phyloP scores from a whole-genome alignment of 2,113 vertebrate species.

The Ginglymostoma cirratum region DNA sequence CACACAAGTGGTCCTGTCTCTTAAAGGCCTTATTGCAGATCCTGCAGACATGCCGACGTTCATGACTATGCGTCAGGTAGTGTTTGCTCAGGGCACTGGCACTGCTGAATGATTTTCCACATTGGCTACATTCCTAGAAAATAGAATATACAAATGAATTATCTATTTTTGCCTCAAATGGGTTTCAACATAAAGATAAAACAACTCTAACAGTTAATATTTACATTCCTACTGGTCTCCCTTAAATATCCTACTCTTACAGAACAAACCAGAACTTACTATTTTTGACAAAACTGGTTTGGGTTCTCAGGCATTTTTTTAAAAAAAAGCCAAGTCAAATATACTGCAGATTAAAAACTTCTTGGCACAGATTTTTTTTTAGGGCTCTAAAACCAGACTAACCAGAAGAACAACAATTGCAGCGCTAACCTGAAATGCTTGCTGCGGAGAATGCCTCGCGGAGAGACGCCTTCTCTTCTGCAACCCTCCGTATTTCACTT shows the following conservation, averaged over 20 bases:
- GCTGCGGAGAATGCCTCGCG: slow-evolving; percentile 17
- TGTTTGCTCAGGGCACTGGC: slow-evolving; percentile 59
- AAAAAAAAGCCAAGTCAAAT: background rate
- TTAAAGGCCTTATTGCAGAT: slow-evolving; percentile 62
- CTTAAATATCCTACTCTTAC: background rate
- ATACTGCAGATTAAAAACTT: background rate
- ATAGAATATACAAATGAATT: background rate
- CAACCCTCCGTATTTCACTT: slow-evolving; percentile 2
- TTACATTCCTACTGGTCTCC: background rate
- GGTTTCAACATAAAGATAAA: background rate
- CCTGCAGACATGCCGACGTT: slow-evolving; percentile 54
- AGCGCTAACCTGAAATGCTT: slow-evolving; percentile 13
- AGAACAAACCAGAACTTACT: background rate
- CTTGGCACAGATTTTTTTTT: too few species aligned
- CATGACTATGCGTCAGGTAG: slow-evolving; percentile 57
- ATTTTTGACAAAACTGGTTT: background rate
- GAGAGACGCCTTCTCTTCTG: slow-evolving; percentile 33
- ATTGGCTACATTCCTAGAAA: slow-evolving; percentile 51
- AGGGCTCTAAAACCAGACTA: background rate
- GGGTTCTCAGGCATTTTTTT: background rate
- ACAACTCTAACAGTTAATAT: background rate
- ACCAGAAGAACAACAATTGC: background rate
- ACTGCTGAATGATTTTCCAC: slow-evolving; percentile 58
- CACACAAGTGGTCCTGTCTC: slow-evolving; percentile 62
- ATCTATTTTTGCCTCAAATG: background rate